phyloP scores from a whole-genome alignment of 2,797 vertebrate genomes.

The Tauraco hartlaubi region DNA sequence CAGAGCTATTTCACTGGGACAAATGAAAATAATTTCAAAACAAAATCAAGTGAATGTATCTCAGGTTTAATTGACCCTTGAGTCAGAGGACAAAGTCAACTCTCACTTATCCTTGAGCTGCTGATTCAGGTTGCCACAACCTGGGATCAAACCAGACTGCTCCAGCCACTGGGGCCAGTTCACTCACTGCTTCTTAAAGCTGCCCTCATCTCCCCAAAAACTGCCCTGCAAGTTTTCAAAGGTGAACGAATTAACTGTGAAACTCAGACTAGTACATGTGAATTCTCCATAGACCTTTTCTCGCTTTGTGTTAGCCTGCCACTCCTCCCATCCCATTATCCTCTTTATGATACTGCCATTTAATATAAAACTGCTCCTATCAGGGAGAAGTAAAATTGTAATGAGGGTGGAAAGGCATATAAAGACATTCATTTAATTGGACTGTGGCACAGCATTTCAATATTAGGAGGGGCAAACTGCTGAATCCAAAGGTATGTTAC shows the following conservation, averaged over 20 bases:
- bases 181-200: neutral
- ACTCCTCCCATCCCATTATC: neutral
- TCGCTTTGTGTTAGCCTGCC: neutral
- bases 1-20: neutral
- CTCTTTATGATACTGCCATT: neutral
- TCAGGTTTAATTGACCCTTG: neutral
- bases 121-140: neutral
- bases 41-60: neutral
- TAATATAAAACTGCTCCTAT: neutral
- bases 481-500: neutral
- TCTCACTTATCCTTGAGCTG: neutral
- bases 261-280: neutral
- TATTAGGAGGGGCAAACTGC: neutral
- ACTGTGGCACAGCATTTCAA: neutral
- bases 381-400: neutral
- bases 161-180: neutral
- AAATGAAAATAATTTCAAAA: neutral
- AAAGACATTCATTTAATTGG: neutral
- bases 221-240: neutral
- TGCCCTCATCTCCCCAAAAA: neutral
- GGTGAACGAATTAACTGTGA: neutral
- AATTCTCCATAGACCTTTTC: neutral
- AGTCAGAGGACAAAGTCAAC: neutral
- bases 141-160: neutral
- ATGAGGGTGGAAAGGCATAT: neutral